Evolutionary conservation across 1,140 invertebrate genomes (phyloP).

Genomic region (Nixonia krombeini): DNA sequence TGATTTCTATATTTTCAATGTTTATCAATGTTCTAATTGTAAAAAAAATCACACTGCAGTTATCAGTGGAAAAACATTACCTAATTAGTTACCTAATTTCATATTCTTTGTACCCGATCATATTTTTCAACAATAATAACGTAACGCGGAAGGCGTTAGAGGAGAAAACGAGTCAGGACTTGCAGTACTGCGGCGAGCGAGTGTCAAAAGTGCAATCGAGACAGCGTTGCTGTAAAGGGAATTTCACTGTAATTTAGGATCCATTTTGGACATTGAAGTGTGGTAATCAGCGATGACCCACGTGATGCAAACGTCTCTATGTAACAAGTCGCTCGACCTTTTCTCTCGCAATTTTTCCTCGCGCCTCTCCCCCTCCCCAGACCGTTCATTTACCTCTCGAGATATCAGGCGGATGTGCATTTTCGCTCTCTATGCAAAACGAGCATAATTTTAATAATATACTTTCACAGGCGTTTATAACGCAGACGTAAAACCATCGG

Average conservation of each 20-base stretch:
- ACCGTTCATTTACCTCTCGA: not conserved
- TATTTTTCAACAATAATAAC: too few relatives aligned
- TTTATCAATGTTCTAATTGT: too few relatives aligned
- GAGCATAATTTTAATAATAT: slow-evolving; percentile 38
- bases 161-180: too few relatives aligned
- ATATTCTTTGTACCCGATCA: too few relatives aligned
- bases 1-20: too few relatives aligned
- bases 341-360: slow-evolving; percentile 19
- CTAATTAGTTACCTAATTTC: too few relatives aligned
- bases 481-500: slow-evolving; percentile 8
- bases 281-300: slow-evolving; percentile 61
- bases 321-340: slow-evolving; percentile 61
- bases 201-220: too few relatives aligned
- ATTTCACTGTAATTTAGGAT: slow-evolving; percentile 20
- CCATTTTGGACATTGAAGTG: slow-evolving; percentile 56
- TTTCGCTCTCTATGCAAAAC: slow-evolving; percentile 25
- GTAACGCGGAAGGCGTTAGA: too few relatives aligned
- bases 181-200: too few relatives aligned
- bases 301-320: slow-evolving; percentile 68
- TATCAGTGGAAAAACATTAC: too few relatives aligned
- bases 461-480: slow-evolving; percentile 34
- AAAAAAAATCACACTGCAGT: too few relatives aligned
- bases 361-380: slow-evolving; percentile 11
- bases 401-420: slow-evolving; percentile 7
- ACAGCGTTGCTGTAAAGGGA: too few relatives aligned